Base-by-base conservation (phyloP, 2,797 vertebrate species). In the Okamejei kenojei region DNA sequence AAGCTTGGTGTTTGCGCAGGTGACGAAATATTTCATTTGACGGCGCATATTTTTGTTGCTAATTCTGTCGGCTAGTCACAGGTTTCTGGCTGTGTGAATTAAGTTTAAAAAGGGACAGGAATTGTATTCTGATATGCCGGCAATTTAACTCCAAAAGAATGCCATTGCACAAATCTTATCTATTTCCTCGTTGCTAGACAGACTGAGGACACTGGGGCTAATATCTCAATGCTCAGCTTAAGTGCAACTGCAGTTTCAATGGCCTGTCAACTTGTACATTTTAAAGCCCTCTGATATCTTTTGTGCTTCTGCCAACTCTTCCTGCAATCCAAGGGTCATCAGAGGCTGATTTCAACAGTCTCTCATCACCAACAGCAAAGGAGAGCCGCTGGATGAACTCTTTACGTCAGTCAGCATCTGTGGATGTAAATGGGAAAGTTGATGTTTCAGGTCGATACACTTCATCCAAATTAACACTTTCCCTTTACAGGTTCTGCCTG, bases 1-100 rank as follows among this genome's bases (percentile, higher is more conserved):
- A 76, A 92, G 29, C 17, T 71, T 71, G 29, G 68, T 74, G 90
- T 92, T 92, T 92, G 45, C 54, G 38, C 90, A 92, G 90, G 90
- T 92, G 90, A 92, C 54, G 90, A 92, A 92, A 76, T 92, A 45
- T 76, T 76, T 92, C 26, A 74, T 92, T 92, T 54, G 71, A 74
- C 23, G 7, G 7, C 45, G 45, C 68, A 76, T 74, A 29, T 74
- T 92, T 92, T 92, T 76, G 26, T 68, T 76, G 90, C 71, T 92
- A 76, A 92, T 74, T 92, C 29, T 38, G 23, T 58, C 45, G 54
- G 38, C 6, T 23, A 45, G 35, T 17, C 71, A 23, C 45, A 35
- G 38, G 26, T 76, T 76, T 54, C 35, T 76, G 38, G 23, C 26
- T 26, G 4, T 45, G 38, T 9, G 23, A 74, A 10, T 92, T 54